Evolutionary conservation across 2,113 vertebrate species (phyloP), one percentile per base, ranked within the genome.

Genomic region (Aegithalos caudatus): DNA sequence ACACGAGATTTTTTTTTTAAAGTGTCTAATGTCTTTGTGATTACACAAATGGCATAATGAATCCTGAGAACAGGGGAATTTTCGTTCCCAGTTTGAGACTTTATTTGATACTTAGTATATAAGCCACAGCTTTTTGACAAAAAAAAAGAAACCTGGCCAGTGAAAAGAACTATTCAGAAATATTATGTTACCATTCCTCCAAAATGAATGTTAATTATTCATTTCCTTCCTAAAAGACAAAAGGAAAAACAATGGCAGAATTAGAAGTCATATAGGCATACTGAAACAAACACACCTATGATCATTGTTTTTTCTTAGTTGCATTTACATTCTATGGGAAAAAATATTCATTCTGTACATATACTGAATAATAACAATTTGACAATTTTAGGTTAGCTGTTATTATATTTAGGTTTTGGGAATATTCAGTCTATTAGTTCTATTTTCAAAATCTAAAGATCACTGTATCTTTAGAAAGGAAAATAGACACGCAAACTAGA

Each of bases 381-480:
- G 14, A 67, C n/a, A n/a, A n/a, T 94, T 94, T 88, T 50, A 89
- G 8, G 31, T 47, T 80, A 81, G 16, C 8, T 94, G 44, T 70
- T 60, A 86, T 62, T 48, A 37, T 56, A 57, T 74, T 91, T 74
- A 61, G 6, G 23, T 91, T 81, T 93, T 50, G 61, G 53, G 37
- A 66, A 37, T 21, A 88, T 28, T 84, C 37, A 70, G 18, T 45
- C 28, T 90, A 85, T 72, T 33, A 33, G 38, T 60, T 91, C 91
- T 93, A 85, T 96, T 97, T 94, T 94, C 88, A 80, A 83, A 90
- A 78, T 70, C 92, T 96, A 95, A 94, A 94, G 92, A 95, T 94
- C 74, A 45, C 10, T 0, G 7, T 62, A 92, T 97, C 93, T 95
- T 95, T 95, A 91, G 81, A 67, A 18, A 91, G 37, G 81, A 95